Percentiles rank a stretch among this genome's conserved stretches.
These are phyloP conservation scores for Ptilorrhoa leucosticta DNA, from an alignment of 2,113 vertebrate species.

Conservation along the genomic window DNA sequence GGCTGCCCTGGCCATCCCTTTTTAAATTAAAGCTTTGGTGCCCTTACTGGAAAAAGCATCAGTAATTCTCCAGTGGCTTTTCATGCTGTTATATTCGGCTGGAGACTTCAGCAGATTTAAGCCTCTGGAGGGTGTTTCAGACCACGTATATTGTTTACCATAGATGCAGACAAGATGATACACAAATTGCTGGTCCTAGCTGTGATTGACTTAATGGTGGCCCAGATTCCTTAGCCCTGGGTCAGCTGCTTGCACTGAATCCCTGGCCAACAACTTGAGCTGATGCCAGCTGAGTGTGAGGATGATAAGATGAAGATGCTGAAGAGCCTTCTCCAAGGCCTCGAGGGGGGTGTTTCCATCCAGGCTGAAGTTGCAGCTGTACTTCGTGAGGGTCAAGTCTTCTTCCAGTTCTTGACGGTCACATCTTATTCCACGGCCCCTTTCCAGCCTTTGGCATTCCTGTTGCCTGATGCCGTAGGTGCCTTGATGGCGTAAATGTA, in stretches of 20 bases:
- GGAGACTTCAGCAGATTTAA: slow-evolving; percentile 60
- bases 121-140: slow-evolving; percentile 34
- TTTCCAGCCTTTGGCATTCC: background rate
- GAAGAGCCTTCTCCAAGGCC: background rate
- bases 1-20: slow-evolving; percentile 54
- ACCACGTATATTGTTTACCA: background rate
- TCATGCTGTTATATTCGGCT: slow-evolving; percentile 9
- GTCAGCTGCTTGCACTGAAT: background rate
- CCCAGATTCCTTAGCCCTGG: background rate
- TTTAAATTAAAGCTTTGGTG: slow-evolving; percentile 64
- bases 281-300: background rate
- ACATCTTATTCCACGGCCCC: background rate
- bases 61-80: slow-evolving; percentile 42
- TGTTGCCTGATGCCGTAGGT: background rate
- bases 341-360: background rate
- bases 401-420: background rate
- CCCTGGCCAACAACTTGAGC: background rate
- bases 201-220: background rate
- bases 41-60: slow-evolving; percentile 45
- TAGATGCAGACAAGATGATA: background rate
- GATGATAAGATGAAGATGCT: background rate
- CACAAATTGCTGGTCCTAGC: background rate
- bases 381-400: background rate
- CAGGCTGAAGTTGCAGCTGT: background rate
- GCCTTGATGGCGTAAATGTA: rapidly evolving